A percentile compares a stretch with the other conserved stretches of the same genome.
Conservation (phyloP, 92 coral and sea anemone species). For the Palythoa grandis region DNA sequence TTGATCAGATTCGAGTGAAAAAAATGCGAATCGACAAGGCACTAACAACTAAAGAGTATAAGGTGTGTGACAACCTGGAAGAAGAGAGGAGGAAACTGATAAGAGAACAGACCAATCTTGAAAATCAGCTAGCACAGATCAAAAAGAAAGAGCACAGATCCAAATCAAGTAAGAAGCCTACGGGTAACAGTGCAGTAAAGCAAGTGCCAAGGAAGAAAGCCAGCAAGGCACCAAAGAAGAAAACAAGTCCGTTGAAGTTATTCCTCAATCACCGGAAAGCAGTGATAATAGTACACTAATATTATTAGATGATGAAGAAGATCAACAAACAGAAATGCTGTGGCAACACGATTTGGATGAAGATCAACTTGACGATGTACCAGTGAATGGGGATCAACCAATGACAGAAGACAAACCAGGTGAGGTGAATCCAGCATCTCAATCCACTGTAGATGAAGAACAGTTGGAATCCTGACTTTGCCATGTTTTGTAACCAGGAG, state of each 20-base stretch:
- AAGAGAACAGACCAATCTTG: constrained; percentile 38
- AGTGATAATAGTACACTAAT: constrained; percentile 31
- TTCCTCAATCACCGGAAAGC: constrained; percentile 34
- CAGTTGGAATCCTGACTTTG: constrained; percentile 21
- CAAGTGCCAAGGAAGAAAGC: constrained; percentile 19
- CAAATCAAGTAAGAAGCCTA: not conserved
- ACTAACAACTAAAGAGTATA: constrained; percentile 30
- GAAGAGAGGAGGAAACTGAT: constrained; percentile 44
- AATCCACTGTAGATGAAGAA: constrained; percentile 15
- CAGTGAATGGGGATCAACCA: constrained; percentile 23
- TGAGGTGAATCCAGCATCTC: not conserved
- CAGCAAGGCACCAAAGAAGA: constrained; percentile 35
- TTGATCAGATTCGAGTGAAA: constrained; percentile 42
- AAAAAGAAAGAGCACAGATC: constrained; percentile 34
- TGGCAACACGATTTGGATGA: constrained; percentile 11
- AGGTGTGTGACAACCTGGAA: constrained; percentile 40
- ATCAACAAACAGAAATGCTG: constrained; percentile 4
- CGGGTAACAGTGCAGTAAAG: constrained; percentile 6
- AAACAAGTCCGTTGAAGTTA: constrained; percentile 26
- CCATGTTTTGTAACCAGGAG: constrained; percentile 26
- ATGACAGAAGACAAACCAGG: constrained; percentile 14
- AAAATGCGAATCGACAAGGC: constrained; percentile 42
- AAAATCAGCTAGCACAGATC: constrained; percentile 43
- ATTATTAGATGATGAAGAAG: constrained; percentile 39
- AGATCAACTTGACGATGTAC: not conserved